Evolutionary conservation across 1,140 invertebrate species (phyloP).

Genomic region (Drosophila simulans): DNA sequence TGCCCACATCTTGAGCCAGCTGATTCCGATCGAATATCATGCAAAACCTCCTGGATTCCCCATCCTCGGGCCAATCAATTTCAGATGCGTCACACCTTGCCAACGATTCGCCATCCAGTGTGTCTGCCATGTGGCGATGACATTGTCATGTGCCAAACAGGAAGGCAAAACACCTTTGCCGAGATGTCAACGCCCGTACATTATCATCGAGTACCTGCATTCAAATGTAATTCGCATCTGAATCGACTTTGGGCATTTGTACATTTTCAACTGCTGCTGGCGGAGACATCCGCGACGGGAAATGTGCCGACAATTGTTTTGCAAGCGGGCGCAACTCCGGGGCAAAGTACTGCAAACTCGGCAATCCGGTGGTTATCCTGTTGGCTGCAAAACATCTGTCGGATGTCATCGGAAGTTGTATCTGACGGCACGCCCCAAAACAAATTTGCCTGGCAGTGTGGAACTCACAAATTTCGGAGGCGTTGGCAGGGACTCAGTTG

Average conservation of each 20-base stretch:
- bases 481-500: conserved; percentile 34
- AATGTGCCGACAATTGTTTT: conserved; percentile 72
- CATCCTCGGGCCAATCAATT: conserved; percentile 22
- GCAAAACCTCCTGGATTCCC: conserved; percentile 8
- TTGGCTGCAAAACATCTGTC: conserved; percentile 72
- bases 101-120: conserved; percentile 25
- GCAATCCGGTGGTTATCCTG: conserved; percentile 26
- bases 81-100: conserved; percentile 72
- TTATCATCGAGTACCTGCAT: conserved; percentile 49
- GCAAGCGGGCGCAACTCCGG: conserved; percentile 69
- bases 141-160: conserved; percentile 35
- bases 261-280: conserved; percentile 31
- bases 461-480: conserved; percentile 17
- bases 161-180: conserved; percentile 66
- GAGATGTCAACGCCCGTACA: conserved; percentile 74
- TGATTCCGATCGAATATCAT: conserved; percentile 36
- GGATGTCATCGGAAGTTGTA: conserved; percentile 80
- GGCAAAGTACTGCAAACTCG: conserved; percentile 9
- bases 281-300: conserved; percentile 68
- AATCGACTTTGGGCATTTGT: conserved; percentile 28
- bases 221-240: conserved; percentile 55
- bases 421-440: conserved; percentile 77
- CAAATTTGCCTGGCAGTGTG: conserved; percentile 13
- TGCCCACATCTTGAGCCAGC: conserved; percentile 20
- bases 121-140: conserved; percentile 53